Percentiles rank a stretch among this genome's conserved stretches.
Conservation (phyloP, 2,113 vertebrate genomes). For the Scomber colias region DNA sequence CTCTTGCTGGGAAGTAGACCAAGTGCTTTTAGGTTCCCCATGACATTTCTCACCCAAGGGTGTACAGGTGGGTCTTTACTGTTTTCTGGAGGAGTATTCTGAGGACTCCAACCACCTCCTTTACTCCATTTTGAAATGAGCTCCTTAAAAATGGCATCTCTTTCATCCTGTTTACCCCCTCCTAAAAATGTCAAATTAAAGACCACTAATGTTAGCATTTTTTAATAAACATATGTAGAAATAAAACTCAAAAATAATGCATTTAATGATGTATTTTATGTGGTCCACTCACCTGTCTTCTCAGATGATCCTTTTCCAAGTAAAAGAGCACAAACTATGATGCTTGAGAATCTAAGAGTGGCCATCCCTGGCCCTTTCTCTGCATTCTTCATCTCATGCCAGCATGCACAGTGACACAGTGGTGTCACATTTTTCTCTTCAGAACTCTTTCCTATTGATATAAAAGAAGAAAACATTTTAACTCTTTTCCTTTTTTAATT, state of each 20-base stretch:
- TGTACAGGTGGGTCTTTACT: slow-evolving; percentile 64
- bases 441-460: slow-evolving; percentile 14
- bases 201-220: background rate
- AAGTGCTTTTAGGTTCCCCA: slow-evolving; percentile 82
- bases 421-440: slow-evolving; percentile 61
- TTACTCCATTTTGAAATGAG: slow-evolving; percentile 80
- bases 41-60: slow-evolving; percentile 78
- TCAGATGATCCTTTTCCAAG: slow-evolving; percentile 62
- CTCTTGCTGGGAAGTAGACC: slow-evolving; percentile 76
- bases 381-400: slow-evolving; percentile 72
- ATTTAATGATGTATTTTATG: background rate
- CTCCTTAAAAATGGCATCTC: slow-evolving; percentile 76
- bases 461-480: background rate
- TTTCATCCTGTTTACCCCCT: slow-evolving; percentile 61
- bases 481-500: slow-evolving; percentile 5
- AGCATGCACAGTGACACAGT: slow-evolving; percentile 36
- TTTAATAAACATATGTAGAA: background rate
- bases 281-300: slow-evolving; percentile 75
- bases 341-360: slow-evolving; percentile 51
- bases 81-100: slow-evolving; percentile 51
- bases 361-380: slow-evolving; percentile 75
- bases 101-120: slow-evolving; percentile 61
- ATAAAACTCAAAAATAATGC: background rate
- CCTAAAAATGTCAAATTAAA: slow-evolving; percentile 48
- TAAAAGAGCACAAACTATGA: slow-evolving; percentile 75